Evolutionary conservation across 2,888 invertebrate genomes (phyloP).

Genomic region (Coecobrya sp.): DNA sequence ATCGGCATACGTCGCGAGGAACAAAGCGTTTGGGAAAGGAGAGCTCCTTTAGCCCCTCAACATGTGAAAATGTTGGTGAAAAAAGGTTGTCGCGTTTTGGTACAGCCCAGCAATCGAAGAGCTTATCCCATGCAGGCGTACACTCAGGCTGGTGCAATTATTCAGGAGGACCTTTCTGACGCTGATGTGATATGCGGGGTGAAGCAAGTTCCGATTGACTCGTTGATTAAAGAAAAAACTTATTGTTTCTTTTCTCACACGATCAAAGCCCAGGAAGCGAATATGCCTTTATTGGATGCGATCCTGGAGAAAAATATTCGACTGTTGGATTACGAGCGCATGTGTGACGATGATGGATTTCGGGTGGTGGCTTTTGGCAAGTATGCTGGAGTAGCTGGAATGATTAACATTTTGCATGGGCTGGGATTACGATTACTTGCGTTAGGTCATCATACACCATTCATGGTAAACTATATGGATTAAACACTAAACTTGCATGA

Average conservation of each 20-base stretch:
- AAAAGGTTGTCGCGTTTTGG: constrained; percentile 97
- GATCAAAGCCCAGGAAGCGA: constrained; percentile 99
- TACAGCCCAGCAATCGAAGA: constrained; percentile 98
- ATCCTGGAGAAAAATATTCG: constrained; percentile 97
- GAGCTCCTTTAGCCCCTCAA: constrained; percentile 95
- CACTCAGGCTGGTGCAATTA: constrained; percentile 94
- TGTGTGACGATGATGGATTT: constrained; percentile 95
- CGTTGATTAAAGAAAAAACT: constrained; percentile 97
- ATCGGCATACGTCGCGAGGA: constrained; percentile 96
- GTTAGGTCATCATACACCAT: constrained; percentile 99
- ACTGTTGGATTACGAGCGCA: constrained; percentile 98
- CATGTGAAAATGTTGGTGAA: constrained; percentile 96
- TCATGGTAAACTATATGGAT: constrained; percentile 95
- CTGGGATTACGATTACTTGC: constrained; percentile 97
- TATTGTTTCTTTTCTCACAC: constrained; percentile 99
- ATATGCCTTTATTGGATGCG: constrained; percentile 99
- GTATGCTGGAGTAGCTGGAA: constrained; percentile 99
- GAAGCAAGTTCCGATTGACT: constrained; percentile 97
- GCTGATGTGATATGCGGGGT: constrained; percentile 99
- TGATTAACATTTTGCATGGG: constrained; percentile 99
- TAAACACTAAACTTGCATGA: neutral
- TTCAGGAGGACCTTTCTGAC: constrained; percentile 98
- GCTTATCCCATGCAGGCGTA: constrained; percentile 97
- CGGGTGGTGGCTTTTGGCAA: constrained; percentile 99
- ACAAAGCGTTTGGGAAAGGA: constrained; percentile 98